A percentile compares a stretch with the other conserved stretches of the same genome.
These are phyloP conservation scores for Harpagoxenus sublaevis DNA, from an alignment of 2,888 invertebrate species.

Conservation along the genomic window DNA sequence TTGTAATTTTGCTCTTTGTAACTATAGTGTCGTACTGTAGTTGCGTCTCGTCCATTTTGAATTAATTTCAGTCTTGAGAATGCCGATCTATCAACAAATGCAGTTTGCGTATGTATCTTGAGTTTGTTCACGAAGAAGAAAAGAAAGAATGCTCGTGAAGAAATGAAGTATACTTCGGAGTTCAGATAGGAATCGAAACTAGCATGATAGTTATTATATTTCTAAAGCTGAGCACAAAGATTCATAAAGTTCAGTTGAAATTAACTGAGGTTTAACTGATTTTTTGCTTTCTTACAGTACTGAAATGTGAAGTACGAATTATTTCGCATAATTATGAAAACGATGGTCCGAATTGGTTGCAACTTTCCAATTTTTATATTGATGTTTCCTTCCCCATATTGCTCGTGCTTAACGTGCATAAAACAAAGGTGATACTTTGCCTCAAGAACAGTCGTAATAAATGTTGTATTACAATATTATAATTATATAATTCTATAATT, in stretches of 20 bases:
- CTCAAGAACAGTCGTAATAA: background rate
- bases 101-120: background rate
- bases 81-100: background rate
- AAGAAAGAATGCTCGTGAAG: background rate
- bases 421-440: background rate
- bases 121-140: background rate
- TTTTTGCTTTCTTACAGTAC: background rate
- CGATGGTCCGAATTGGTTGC: background rate
- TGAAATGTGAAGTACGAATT: background rate
- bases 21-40: background rate
- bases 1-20: constrained; percentile 14
- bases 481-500: background rate
- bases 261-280: background rate
- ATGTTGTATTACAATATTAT: background rate
- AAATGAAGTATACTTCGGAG: background rate
- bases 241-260: background rate
- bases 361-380: background rate
- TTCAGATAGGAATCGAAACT: background rate
- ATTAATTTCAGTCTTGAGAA: constrained; percentile 5
- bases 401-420: background rate
- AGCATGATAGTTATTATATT: background rate
- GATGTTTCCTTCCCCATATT: background rate
- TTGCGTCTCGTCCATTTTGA: background rate
- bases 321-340: background rate
- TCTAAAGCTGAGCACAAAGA: background rate